Evolutionary conservation across 2,113 vertebrate genomes (phyloP).

Genomic region (Chunga burmeisteri): DNA sequence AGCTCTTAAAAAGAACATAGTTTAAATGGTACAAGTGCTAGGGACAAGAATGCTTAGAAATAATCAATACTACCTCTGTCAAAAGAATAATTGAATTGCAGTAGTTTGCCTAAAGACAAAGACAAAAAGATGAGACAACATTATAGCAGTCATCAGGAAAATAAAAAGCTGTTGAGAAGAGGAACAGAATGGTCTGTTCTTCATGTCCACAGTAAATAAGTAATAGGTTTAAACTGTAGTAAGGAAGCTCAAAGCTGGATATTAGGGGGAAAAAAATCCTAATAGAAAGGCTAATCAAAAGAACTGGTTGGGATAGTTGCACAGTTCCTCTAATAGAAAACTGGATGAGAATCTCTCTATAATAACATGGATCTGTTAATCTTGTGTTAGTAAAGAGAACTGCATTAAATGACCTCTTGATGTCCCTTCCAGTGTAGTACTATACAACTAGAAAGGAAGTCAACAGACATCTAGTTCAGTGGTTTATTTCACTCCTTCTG

Average conservation of each 20-base stretch:
- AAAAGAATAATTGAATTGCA: slow-evolving; percentile 53
- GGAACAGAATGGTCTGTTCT: not conserved
- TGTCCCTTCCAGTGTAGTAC: not conserved
- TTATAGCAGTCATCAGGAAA: slow-evolving; percentile 25
- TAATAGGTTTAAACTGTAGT: not conserved
- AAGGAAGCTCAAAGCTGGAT: not conserved
- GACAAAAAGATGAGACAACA: not conserved
- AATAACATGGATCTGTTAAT: not conserved
- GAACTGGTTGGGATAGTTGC: not conserved
- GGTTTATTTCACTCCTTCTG: not conserved
- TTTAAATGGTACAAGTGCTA: slow-evolving; percentile 2
- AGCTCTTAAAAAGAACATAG: not conserved
- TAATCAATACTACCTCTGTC: slow-evolving; percentile 38
- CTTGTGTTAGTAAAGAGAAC: not conserved
- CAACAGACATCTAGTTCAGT: not conserved
- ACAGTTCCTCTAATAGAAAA: not conserved
- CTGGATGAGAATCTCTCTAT: not conserved
- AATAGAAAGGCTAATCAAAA: not conserved
- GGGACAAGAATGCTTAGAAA: not conserved
- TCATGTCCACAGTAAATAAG: not conserved
- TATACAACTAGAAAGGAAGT: not conserved
- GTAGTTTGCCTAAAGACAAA: slow-evolving; percentile 35
- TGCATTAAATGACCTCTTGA: not conserved
- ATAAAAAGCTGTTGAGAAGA: slow-evolving; percentile 1
- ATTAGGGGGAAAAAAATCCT: not conserved